These are phyloP conservation scores for Phrynocephalus versicolor DNA, from an alignment of 2,113 vertebrate genomes.

Conservation along the genomic window DNA sequence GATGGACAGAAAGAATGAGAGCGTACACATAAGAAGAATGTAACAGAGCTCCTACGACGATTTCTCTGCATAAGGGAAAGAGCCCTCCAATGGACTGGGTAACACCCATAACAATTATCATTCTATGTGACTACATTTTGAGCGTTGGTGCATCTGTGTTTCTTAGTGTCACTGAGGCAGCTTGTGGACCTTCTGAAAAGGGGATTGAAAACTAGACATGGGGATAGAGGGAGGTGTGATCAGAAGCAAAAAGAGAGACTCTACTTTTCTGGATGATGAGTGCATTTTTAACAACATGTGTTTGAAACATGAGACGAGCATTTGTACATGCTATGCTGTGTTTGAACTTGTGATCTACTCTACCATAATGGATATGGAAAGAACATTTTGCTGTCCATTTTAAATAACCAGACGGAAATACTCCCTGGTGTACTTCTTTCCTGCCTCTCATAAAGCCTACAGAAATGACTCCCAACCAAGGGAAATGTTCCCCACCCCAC, in stretches of 20 bases:
- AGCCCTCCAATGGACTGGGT: background rate
- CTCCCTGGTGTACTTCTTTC: background rate
- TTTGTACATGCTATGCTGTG: background rate
- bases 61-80: too few species aligned
- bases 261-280: background rate
- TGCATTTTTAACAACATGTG: background rate
- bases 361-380: background rate
- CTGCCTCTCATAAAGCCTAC: too few species aligned
- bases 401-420: background rate
- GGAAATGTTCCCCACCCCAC: background rate
- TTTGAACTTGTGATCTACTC: background rate
- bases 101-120: background rate
- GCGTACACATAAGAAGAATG: background rate
- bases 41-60: too few species aligned
- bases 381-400: too few species aligned
- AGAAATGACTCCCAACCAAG: background rate
- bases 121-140: background rate
- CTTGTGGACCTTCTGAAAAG: background rate
- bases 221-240: slow-evolving; percentile 22
- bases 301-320: background rate
- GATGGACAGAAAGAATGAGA: background rate
- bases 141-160: background rate
- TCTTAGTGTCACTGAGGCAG: background rate
- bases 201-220: background rate
- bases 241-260: slow-evolving; percentile 10